Base-by-base conservation (phyloP, 1,140 invertebrate genomes). In the Aleiodes sp. region DNA sequence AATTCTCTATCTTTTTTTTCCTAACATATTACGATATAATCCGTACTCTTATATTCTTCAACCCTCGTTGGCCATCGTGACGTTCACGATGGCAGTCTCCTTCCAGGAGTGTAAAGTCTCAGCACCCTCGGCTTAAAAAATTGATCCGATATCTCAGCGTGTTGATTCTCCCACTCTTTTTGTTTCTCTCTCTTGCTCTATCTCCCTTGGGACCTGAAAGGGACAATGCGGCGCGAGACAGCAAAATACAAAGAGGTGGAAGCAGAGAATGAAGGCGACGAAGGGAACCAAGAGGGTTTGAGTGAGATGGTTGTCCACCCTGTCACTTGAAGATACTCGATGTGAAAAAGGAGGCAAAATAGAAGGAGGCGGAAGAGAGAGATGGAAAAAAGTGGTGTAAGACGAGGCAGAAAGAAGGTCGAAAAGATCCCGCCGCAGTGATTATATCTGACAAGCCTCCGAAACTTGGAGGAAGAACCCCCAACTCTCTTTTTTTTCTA, bases 61-160 rank as follows among this genome's bases (percentile, higher is more conserved):
- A 59, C 68, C 70, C 39, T 59, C 43, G 68, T 68, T 72, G 68
- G 70, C 70, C 65, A 60, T 71, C 73, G 52, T 75, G 73, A 72
- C 72, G 73, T 75, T 72, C 75, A 69, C 70, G 35, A 37, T 70
- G 37, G 70, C 70, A 64, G 67, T 74, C 65, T 75, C 79, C 82
- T 79, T 83, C 76, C 79, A 84, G 82, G 77, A 84, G 83, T 84
- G 82, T 83, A 85, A 85, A 85, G 82, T 85, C 81, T 84, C 85
- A 73, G 79, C 83, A 84, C 83, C 80, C 80, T 81, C 82, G 80
- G 84, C 83, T 86, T 86, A 80, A 81, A 81, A 81, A 81, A 81
- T 81, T 80, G 80, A 81, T 81, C 80, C 79, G 79, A 81, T 81
- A 81, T 81, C 83, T 84, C 80, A 80, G 75, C 78, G 83, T 81